Evolutionary conservation across 2,888 invertebrate species (phyloP), one percentile per base, ranked within the genome.

Genomic region (Drosophila paranaensis): DNA sequence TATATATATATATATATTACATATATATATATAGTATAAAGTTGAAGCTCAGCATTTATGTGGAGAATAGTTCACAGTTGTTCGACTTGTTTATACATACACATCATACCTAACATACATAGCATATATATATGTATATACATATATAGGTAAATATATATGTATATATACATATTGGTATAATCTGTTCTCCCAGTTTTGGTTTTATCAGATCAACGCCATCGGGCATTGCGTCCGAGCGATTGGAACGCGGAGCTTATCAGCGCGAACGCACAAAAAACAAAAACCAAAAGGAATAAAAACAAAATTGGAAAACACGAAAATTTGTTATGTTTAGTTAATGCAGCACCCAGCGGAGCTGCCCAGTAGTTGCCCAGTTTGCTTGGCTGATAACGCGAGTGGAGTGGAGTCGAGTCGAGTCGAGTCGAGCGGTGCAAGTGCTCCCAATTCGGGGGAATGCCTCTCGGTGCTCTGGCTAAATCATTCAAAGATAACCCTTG

Each of bases 401-500:
- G 10, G 48, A 48, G 30, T 27, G 1, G 27, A 35, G 35, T 10
- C 10, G 35, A 35, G 37, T 33, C 8, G 20, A 11, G 11, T 45
- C 25, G 53, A 37, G 20, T 33, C 8, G 53, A 39, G 25, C 46
- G 51, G 33, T 20, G 35, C 54, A 27, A 30, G 48, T 48, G 60
- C 11, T 68, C 74, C 74, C 63, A 74, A 55, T 76, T 69, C 42
- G 56, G 60, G 60, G 60, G 20, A 58, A 33, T 33, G 42, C n/a
- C 20, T 35, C 20, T 14, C 62, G 42, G 30, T 40, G 43, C 30
- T 37, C 5, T 20, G 50, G 45, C 35, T 13, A 60, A 60, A 67
- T 70, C 74, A 53, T 85, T 74, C 46, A 80, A 75, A 78, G 83
- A 77, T 85, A 82, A 85, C 87, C 78, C 73, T 61, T 67, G 66